Evolutionary conservation across 1,140 invertebrate species (phyloP).

Genomic region (Alviniconcha marisindica): DNA sequence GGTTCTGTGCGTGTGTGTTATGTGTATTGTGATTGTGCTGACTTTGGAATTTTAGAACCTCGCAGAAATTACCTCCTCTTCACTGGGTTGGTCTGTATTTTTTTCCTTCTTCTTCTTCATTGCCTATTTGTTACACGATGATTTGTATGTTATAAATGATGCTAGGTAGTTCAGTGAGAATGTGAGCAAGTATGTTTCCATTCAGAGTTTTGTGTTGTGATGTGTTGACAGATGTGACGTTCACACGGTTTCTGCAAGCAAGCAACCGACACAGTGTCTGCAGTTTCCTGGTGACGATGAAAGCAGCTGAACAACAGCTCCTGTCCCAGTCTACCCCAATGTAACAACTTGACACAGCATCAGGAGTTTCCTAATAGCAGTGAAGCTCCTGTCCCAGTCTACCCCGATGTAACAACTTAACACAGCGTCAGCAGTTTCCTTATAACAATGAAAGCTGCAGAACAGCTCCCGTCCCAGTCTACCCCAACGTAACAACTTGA

Average conservation of each 20-base stretch:
- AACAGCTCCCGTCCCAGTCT: not conserved
- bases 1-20: no score
- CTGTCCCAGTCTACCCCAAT: not conserved
- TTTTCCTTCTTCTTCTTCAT: no score
- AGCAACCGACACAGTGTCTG: conserved; percentile 7
- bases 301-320: not conserved
- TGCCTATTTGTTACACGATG: no score
- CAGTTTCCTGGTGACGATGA: not conserved
- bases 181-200: no score
- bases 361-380: no score
- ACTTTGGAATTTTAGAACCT: no score
- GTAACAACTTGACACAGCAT: no score
- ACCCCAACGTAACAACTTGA: no score
- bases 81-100: not conserved
- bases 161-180: no score
- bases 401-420: not conserved
- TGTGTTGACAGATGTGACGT: conserved; percentile 5
- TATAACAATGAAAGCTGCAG: not conserved
- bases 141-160: no score
- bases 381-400: no score
- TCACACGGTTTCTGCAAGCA: conserved; percentile 15
- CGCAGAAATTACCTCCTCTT: not conserved
- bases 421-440: not conserved
- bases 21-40: no score
- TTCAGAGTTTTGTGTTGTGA: not conserved